Percentiles rank a stretch among this genome's conserved stretches.
Conservation (phyloP, 2,113 vertebrate genomes). For the Dendrocopos noguchii region DNA sequence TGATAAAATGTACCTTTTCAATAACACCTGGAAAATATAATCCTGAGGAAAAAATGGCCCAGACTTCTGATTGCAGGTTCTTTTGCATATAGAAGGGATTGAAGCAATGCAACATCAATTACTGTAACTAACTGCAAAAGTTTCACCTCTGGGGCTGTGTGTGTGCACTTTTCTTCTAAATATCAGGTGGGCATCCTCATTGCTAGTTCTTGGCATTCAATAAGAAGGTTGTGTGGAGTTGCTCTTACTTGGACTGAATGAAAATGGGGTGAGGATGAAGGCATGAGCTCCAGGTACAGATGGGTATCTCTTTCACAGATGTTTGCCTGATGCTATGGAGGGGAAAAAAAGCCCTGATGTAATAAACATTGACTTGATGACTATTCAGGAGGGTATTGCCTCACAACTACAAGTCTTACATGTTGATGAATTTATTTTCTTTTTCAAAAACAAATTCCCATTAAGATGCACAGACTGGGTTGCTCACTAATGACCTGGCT, state of each 20-base stretch:
- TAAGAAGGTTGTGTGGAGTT: not conserved
- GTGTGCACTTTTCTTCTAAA: not conserved
- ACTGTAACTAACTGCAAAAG: not conserved
- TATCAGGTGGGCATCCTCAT: not conserved
- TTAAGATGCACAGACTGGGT: slow-evolving; percentile 48
- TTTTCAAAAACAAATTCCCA: slow-evolving; percentile 1
- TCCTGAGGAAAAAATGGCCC: not conserved
- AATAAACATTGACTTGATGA: not conserved
- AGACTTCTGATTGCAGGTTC: not conserved
- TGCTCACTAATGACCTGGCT: slow-evolving; percentile 17
- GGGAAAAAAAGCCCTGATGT: not conserved
- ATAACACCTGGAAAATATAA: not conserved
- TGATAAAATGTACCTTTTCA: not conserved
- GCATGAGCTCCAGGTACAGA: not conserved
- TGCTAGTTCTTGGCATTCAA: not conserved
- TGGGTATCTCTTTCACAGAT: slow-evolving; percentile 37
- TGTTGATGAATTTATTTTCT: not conserved
- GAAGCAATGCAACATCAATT: not conserved
- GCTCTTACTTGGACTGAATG: not conserved
- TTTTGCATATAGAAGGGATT: not conserved
- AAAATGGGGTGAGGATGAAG: not conserved
- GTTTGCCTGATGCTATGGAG: slow-evolving; percentile 30
- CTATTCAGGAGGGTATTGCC: slow-evolving; percentile 59
- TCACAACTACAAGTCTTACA: not conserved
- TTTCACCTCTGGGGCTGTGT: not conserved